Evolutionary conservation across 2,888 invertebrate species (phyloP).

Genomic region (Plebejus anna): DNA sequence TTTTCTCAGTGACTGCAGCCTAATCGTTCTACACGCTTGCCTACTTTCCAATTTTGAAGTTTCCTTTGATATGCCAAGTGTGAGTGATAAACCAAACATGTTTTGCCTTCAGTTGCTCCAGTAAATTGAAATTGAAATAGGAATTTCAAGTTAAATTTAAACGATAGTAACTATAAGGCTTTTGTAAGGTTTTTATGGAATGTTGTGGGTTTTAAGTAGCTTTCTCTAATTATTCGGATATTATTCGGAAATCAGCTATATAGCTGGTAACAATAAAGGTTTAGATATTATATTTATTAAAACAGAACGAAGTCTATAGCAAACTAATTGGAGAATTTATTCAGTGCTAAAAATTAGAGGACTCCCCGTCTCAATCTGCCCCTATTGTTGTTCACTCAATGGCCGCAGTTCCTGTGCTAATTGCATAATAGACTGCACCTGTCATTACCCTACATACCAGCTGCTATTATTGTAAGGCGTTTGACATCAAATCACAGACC

Average conservation of each 20-base stretch:
- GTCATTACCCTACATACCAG: neutral
- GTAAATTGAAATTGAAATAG: neutral
- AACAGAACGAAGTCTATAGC: too few species aligned
- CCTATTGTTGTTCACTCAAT: neutral
- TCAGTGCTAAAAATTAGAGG: too few species aligned
- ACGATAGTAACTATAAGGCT: neutral
- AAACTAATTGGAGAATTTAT: too few species aligned
- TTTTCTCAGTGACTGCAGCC: neutral
- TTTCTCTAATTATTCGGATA: too few species aligned
- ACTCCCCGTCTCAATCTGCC: neutral
- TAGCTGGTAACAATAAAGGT: too few species aligned
- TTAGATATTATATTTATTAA: too few species aligned
- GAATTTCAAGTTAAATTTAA: neutral
- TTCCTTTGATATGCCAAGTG: slow-evolving; percentile 10
- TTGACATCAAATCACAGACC: neutral
- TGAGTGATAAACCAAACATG: neutral
- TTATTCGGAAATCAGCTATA: too few species aligned
- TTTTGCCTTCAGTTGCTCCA: neutral
- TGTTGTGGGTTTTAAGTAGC: too few species aligned
- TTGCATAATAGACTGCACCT: neutral
- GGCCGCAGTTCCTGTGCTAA: neutral
- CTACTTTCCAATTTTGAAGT: slow-evolving; percentile 14
- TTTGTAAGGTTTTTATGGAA: neutral
- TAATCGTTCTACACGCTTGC: neutral
- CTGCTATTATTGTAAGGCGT: neutral